These are phyloP conservation scores for Sarcophaga bullata DNA, from an alignment of 1,140 invertebrate species.

Conservation along the genomic window DNA sequence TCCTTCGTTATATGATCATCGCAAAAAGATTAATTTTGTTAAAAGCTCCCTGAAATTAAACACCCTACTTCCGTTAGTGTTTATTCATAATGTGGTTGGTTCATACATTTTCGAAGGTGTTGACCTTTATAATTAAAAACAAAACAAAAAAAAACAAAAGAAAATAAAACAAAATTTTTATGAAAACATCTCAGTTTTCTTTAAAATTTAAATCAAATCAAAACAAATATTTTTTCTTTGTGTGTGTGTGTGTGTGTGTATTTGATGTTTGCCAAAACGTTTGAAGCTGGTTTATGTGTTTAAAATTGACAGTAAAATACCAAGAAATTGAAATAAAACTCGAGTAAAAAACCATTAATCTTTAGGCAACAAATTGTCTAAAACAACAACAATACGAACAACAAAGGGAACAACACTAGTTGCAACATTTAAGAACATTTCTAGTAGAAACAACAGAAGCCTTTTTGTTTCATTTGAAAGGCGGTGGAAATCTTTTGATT, in stretches of 20 bases:
- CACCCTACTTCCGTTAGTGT: neutral
- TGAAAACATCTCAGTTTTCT: too few relatives aligned
- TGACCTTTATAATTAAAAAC: neutral
- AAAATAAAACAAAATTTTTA: too few relatives aligned
- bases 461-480: neutral
- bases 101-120: neutral
- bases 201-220: too few relatives aligned
- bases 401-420: neutral
- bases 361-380: slow-evolving; percentile 2
- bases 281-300: neutral
- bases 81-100: too few relatives aligned
- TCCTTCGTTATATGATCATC: too few relatives aligned
- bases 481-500: slow-evolving; percentile 13
- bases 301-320: slow-evolving; percentile 18
- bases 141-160: too few relatives aligned
- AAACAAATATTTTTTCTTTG: too few relatives aligned
- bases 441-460: slow-evolving; percentile 20
- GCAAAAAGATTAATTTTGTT: too few relatives aligned
- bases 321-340: neutral
- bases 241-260: too few relatives aligned
- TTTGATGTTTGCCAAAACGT: too few relatives aligned
- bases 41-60: neutral
- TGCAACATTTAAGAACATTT: neutral
- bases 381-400: neutral
- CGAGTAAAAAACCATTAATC: neutral